Evolutionary conservation across 2,888 invertebrate species (phyloP).

Genomic region (Sesia bembeciformis): DNA sequence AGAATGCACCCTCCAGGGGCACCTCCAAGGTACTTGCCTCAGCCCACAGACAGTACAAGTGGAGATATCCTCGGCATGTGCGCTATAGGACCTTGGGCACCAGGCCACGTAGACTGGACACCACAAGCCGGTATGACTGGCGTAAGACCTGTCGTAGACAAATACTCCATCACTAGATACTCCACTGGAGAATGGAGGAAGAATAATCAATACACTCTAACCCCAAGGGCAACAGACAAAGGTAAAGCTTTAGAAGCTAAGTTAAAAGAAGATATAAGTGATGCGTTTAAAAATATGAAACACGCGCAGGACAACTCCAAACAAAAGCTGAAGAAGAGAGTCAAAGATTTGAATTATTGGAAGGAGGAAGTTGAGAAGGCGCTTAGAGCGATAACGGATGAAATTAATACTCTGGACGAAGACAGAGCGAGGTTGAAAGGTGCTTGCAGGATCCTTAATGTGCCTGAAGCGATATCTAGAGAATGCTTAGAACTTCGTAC

Average conservation of each 20-base stretch:
- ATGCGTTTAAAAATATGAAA: constrained; percentile 74
- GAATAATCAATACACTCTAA: constrained; percentile 69
- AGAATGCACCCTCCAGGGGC: constrained; percentile 41
- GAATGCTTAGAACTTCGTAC: constrained; percentile 83
- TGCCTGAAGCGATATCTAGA: constrained; percentile 81
- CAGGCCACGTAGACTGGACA: constrained; percentile 83
- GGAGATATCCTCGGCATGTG: constrained; percentile 58
- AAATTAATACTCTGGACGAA: constrained; percentile 77
- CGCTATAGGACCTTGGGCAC: constrained; percentile 80
- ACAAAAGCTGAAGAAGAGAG: constrained; percentile 30
- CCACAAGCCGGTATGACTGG: constrained; percentile 83
- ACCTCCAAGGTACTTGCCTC: constrained; percentile 56
- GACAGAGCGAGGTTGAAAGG: constrained; percentile 78
- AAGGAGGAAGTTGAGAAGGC: constrained; percentile 79
- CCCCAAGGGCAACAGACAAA: constrained; percentile 42
- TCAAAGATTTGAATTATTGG: constrained; percentile 74
- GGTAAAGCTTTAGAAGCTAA: constrained; percentile 32
- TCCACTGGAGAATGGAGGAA: constrained; percentile 83
- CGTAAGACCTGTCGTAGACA: constrained; percentile 83
- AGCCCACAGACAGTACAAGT: constrained; percentile 53
- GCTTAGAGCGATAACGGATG: constrained; percentile 77
- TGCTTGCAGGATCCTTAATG: constrained; percentile 77
- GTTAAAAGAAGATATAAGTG: constrained; percentile 41
- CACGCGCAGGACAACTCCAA: constrained; percentile 66
- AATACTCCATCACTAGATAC: constrained; percentile 83